These are phyloP conservation scores for Sesia bembeciformis DNA, from an alignment of 2,888 invertebrate genomes.

Conservation along the genomic window DNA sequence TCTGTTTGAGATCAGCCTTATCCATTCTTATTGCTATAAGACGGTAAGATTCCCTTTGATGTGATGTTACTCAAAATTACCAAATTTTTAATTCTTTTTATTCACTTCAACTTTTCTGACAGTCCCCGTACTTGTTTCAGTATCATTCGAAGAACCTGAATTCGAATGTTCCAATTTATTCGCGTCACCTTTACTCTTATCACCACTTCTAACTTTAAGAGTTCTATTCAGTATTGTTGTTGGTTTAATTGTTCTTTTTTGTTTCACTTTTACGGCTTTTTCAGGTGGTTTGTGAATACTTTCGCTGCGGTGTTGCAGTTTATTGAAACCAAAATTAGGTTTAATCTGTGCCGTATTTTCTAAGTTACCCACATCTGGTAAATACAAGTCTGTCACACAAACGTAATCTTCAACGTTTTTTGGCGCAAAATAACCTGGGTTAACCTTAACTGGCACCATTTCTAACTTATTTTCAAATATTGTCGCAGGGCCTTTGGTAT, in stretches of 20 bases:
- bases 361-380: conserved; percentile 44
- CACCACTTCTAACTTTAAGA: conserved; percentile 30
- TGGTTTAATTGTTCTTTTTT: conserved; percentile 40
- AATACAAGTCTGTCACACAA: conserved; percentile 48
- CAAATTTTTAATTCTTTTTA: conserved; percentile 6
- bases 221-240: conserved; percentile 38
- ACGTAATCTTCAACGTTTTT: conserved; percentile 52
- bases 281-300: conserved; percentile 59
- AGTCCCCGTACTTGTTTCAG: conserved; percentile 66
- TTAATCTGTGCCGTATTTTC: conserved; percentile 63
- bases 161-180: conserved; percentile 65
- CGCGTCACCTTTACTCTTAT: conserved; percentile 30
- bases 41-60: too few species aligned
- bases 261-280: conserved; percentile 54
- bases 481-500: conserved; percentile 60
- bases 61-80: too few species aligned
- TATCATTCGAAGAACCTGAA: conserved; percentile 75
- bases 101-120: conserved; percentile 51
- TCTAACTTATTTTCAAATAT: conserved; percentile 55
- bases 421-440: conserved; percentile 30
- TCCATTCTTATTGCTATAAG: too few species aligned
- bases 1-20: too few species aligned
- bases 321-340: conserved; percentile 56
- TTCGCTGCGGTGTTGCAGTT: conserved; percentile 56
- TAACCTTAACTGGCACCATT: conserved; percentile 61